Conservation (phyloP, 2,113 vertebrate genomes). For the Spizaetus ornatus region DNA sequence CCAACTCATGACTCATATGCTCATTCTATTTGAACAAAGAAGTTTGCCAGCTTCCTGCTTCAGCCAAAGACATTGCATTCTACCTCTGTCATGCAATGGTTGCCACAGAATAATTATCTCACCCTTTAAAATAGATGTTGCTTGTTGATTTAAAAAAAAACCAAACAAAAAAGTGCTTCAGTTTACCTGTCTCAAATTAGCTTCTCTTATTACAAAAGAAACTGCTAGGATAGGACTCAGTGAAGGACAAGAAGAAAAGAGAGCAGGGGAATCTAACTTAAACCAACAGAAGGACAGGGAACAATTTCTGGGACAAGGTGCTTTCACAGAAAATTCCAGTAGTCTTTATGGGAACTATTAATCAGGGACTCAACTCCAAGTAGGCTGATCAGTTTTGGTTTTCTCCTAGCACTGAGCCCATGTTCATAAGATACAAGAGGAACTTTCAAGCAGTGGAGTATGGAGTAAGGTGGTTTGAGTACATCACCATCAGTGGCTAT, state of each 20-base stretch:
- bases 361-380: not conserved
- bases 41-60: not conserved
- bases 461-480: not conserved
- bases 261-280: not conserved
- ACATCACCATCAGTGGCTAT: fast-evolving
- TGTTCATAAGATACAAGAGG: not conserved
- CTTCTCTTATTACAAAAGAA: not conserved
- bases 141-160: not conserved
- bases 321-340: not conserved
- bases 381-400: not conserved
- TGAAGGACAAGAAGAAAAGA: not conserved
- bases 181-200: not conserved
- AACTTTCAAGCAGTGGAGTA: not conserved
- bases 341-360: not conserved
- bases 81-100: not conserved
- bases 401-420: not conserved
- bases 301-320: not conserved
- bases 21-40: not conserved
- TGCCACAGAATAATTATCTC: not conserved
- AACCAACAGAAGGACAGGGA: not conserved
- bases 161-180: not conserved
- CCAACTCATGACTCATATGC: not conserved
- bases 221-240: not conserved
- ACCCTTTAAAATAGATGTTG: not conserved
- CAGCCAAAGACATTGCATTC: not conserved